phyloP scores from a whole-genome alignment of 2,797 vertebrate genomes.

The Delichon dasypus region DNA sequence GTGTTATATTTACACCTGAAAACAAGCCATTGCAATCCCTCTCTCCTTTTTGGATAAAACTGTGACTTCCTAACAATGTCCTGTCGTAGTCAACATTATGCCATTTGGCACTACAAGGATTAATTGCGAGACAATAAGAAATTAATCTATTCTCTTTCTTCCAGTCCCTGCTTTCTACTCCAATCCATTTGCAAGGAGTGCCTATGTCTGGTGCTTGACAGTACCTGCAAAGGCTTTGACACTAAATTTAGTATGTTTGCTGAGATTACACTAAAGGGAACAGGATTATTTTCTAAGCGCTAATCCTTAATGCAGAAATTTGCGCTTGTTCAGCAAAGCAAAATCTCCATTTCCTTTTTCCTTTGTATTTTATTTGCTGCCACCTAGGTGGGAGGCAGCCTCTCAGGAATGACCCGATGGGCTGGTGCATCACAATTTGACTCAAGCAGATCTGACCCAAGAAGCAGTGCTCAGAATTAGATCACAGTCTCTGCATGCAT shows the following conservation, averaged over 20 bases:
- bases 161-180: constrained; percentile 2
- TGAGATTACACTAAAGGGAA: constrained; percentile 36
- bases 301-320: constrained; percentile 37
- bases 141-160: constrained; percentile 12
- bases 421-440: constrained; percentile 25
- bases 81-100: not conserved
- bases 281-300: constrained; percentile 22
- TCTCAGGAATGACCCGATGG: not conserved
- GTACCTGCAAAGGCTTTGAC: not conserved
- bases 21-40: not conserved
- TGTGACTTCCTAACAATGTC: not conserved
- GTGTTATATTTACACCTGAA: not conserved
- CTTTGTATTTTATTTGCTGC: constrained; percentile 35
- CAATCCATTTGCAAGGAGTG: constrained; percentile 3
- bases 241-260: constrained; percentile 32
- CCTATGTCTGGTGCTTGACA: constrained; percentile 1
- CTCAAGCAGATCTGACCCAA: constrained; percentile 65
- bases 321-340: constrained; percentile 39
- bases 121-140: not conserved
- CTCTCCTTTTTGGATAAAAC: not conserved
- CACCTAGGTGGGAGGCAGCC: not conserved
- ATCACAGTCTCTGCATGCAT: constrained; percentile 34
- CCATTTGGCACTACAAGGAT: not conserved
- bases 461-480: constrained; percentile 59
- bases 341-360: not conserved